phyloP scores from a whole-genome alignment of 2,797 vertebrate genomes.

The Denticeps clupeoides region DNA sequence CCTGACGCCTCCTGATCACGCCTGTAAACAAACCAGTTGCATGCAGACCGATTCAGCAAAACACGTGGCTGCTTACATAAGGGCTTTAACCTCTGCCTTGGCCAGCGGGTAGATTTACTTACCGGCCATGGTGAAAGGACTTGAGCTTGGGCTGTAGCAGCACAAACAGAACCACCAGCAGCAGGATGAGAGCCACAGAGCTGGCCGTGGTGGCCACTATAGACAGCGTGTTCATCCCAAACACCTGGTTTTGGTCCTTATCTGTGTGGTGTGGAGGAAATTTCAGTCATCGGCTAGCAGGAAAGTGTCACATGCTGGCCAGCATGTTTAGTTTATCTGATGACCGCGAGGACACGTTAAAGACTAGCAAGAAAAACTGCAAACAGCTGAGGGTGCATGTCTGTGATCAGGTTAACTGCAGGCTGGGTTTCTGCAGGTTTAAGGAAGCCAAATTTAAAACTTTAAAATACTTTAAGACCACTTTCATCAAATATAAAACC shows the following conservation, averaged over 20 bases:
- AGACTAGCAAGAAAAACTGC: too few relatives aligned
- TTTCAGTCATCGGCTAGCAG: too few relatives aligned
- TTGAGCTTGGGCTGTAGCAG: slow-evolving; percentile 91
- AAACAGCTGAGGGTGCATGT: too few relatives aligned
- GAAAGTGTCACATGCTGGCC: too few relatives aligned
- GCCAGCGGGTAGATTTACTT: slow-evolving; percentile 27
- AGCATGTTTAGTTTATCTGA: too few relatives aligned
- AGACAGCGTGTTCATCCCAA: slow-evolving; percentile 82
- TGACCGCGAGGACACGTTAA: too few relatives aligned
- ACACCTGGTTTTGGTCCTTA: slow-evolving; percentile 57
- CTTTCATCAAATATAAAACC: too few relatives aligned
- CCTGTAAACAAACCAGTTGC: slow-evolving; percentile 40
- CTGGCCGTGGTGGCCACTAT: slow-evolving; percentile 90
- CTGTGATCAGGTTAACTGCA: too few relatives aligned
- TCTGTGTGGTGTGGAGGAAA: slow-evolving; percentile 49
- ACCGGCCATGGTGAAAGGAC: slow-evolving; percentile 84
- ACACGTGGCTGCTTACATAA: not conserved
- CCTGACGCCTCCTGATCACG: slow-evolving; percentile 79
- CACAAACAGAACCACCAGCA: slow-evolving; percentile 87
- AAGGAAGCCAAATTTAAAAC: too few relatives aligned
- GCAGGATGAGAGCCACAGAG: slow-evolving; percentile 81
- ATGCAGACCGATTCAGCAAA: not conserved
- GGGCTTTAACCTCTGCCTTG: not conserved
- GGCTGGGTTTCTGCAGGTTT: too few relatives aligned
- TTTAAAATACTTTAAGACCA: too few relatives aligned